Evolutionary conservation across 2,888 invertebrate genomes (phyloP), one percentile per base, ranked within the genome.

Genomic region (Drosophila aldrichi): DNA sequence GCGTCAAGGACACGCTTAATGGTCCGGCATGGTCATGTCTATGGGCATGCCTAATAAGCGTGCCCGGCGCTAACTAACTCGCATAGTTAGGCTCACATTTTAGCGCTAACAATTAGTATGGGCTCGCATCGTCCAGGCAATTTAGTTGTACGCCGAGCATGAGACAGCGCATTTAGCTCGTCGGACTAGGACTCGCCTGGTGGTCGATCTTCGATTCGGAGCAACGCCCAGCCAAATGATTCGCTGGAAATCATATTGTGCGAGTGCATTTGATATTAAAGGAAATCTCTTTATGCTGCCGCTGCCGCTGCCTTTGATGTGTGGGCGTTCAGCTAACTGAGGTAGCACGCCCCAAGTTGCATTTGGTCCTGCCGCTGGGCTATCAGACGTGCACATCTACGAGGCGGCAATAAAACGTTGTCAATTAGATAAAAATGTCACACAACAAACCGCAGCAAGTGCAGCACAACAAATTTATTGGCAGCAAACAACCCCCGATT

Each of bases 361-460:
- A 41, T 18, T 55, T 41, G 46, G 49, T 51, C 51, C 59, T 51
- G 20, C 43, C 49, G 48, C 49, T 57, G 20, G 56, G 34, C 25
- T 70, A 82, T 83, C 81, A 43, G 55, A 25, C 16, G 59, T 49
- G 67, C 65, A 69, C 59, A 79, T 70, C 62, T 51, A 54, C 62
- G 32, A 49, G 67, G 67, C 46, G 74, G 78, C 84, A 79, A 83
- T 87, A 82, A 88, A 83, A 86, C 80, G 70, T 77, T 91, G 90
- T 85, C 90, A 91, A 91, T 90, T 90, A 91, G 91, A 92, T 91
- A 91, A 91, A 90, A 91, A 91, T 91, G 92, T 91, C 92, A 91
- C 91, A 91, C 92, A 91, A 91, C 91, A 92, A 91, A 87, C 90
- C 81, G 83, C 88, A 82, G 75, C 78, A 68, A 68, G 61, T 44